Percentiles rank a stretch among this genome's conserved stretches.
Conservation (phyloP, 2,797 vertebrate genomes). For the Bovichtus diacanthus region DNA sequence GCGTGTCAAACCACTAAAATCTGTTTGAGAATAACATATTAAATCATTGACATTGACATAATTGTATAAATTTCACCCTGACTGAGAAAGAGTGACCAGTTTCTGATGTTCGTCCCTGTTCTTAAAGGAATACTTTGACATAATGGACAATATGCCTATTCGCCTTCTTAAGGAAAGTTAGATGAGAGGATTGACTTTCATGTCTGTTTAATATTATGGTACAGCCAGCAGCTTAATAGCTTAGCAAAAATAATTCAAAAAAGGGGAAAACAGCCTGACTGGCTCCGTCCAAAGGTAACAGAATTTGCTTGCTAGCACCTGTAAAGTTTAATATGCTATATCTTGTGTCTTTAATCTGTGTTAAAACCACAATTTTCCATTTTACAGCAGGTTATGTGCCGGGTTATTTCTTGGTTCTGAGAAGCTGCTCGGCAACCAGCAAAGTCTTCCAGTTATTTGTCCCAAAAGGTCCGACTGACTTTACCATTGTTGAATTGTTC, state of each 20-base stretch:
- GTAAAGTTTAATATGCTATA: neutral
- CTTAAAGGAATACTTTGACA: neutral
- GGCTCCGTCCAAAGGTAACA: neutral
- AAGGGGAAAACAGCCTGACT: neutral
- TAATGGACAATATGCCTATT: neutral
- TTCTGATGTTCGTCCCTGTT: neutral
- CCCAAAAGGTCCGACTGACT: neutral
- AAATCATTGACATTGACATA: neutral
- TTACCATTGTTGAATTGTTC: neutral
- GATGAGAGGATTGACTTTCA: neutral
- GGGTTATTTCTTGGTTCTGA: neutral
- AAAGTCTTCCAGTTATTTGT: neutral
- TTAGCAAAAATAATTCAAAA: neutral
- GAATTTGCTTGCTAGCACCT: neutral
- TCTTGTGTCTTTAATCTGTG: neutral
- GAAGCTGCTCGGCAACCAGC: neutral
- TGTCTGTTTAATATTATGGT: neutral
- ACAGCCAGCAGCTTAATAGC: neutral
- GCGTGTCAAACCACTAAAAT: neutral
- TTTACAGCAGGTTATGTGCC: neutral
- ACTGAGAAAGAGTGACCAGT: neutral
- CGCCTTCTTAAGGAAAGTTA: neutral
- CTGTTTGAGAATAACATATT: neutral
- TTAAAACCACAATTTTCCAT: neutral
- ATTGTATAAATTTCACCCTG: neutral